Evolutionary conservation across 2,797 vertebrate species (phyloP).

Genomic region (Platyrinchus mystaceus): DNA sequence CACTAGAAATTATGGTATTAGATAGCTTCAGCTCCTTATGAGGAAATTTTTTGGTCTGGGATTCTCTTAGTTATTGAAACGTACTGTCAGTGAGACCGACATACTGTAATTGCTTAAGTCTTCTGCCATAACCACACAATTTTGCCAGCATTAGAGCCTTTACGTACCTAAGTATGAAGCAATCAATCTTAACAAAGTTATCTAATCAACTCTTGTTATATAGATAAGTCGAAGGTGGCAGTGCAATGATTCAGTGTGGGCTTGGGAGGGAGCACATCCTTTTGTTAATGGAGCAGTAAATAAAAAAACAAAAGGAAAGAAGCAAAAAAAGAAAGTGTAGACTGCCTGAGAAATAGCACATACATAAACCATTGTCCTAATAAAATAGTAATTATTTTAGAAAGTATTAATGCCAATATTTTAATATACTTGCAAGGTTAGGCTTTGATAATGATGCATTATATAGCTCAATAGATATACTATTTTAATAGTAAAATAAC

Average conservation of each 20-base stretch:
- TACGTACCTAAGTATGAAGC: background rate
- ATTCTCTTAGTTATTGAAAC: background rate
- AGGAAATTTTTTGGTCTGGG: background rate
- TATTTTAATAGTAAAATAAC: background rate
- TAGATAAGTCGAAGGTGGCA: background rate
- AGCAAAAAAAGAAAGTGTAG: background rate
- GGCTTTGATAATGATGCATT: background rate
- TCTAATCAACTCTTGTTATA: background rate
- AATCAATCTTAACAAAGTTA: background rate
- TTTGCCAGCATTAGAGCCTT: background rate
- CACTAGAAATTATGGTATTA: background rate
- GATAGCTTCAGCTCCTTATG: background rate
- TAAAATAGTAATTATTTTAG: background rate
- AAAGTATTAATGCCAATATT: background rate
- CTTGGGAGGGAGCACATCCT: background rate
- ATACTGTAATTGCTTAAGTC: background rate
- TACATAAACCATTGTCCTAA: background rate
- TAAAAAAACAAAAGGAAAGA: background rate
- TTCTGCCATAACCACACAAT: fast-evolving
- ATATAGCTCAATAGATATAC: background rate
- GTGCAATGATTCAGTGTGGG: background rate
- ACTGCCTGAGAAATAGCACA: background rate
- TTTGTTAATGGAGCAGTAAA: background rate
- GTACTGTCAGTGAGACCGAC: background rate
- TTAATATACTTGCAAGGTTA: background rate